Conservation (phyloP, 2,797 vertebrate species). For the Oreochromis mossambicus region DNA sequence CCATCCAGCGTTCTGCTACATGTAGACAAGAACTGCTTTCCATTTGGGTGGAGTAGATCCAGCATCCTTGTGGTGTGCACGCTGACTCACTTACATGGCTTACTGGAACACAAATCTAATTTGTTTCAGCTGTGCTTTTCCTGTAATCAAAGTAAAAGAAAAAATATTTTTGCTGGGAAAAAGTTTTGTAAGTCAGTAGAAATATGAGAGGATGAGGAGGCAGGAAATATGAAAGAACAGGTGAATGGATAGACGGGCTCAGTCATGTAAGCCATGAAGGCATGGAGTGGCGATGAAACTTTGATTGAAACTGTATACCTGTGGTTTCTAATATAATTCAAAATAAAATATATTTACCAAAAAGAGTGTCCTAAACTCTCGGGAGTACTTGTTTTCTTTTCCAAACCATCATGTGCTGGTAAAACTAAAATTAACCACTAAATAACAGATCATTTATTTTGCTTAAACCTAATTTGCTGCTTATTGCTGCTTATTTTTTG, state of each 20-base stretch:
- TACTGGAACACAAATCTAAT: not conserved
- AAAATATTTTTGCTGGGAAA: not conserved
- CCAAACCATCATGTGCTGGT: not conserved
- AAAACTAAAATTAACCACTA: not conserved
- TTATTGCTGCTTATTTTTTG: not conserved
- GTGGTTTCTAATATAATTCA: not conserved
- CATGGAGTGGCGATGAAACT: not conserved
- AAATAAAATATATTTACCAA: not conserved
- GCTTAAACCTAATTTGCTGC: not conserved
- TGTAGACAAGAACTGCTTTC: not conserved
- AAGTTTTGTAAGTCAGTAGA: not conserved
- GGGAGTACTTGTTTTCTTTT: not conserved
- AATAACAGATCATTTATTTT: not conserved
- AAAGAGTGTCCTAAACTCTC: not conserved
- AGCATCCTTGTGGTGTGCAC: not conserved
- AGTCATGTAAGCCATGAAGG: not conserved
- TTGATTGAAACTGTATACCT: fast-evolving
- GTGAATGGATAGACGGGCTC: not conserved
- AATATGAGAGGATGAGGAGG: not conserved
- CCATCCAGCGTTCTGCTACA: not conserved
- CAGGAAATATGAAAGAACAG: not conserved
- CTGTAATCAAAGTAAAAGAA: not conserved
- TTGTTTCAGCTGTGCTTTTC: not conserved
- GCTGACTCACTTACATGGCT: not conserved
- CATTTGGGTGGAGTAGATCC: not conserved